Conservation (phyloP, 2,888 invertebrate species). For the Synanthedon myopaeformis region DNA sequence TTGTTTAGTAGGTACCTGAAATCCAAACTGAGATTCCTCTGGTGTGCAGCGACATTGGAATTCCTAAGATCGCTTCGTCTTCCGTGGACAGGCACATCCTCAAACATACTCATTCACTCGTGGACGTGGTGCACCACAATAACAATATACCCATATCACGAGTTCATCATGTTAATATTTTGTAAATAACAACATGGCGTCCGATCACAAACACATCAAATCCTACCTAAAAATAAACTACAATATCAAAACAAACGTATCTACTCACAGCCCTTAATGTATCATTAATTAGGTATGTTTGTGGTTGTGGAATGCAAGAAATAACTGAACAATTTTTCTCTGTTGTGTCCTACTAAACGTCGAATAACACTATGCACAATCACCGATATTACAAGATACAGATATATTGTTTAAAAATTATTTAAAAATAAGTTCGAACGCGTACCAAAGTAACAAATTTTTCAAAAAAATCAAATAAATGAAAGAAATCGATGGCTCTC, state of each 20-base stretch:
- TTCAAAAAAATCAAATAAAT: constrained; percentile 21
- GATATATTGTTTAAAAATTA: constrained; percentile 5
- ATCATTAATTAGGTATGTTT: constrained; percentile 11
- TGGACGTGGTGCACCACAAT: constrained; percentile 10
- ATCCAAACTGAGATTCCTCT: constrained; percentile 89
- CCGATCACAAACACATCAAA: constrained; percentile 1
- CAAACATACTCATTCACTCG: constrained; percentile 63
- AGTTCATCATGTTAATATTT: constrained; percentile 40
- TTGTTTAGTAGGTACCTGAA: constrained; percentile 73
- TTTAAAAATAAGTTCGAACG: constrained; percentile 8
- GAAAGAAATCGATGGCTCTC: constrained; percentile 46
- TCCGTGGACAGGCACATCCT: constrained; percentile 67
- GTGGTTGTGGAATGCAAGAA: constrained; percentile 7
- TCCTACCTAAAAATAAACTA: background rate
- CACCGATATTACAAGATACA: constrained; percentile 7
- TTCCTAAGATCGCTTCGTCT: constrained; percentile 49
- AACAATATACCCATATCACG: constrained; percentile 47
- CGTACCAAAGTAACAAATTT: constrained; percentile 33
- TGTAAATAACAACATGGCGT: constrained; percentile 68
- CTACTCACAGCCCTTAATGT: constrained; percentile 18
- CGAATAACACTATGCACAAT: constrained; percentile 4
- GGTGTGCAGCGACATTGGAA: constrained; percentile 71
- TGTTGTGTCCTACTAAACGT: constrained; percentile 5
- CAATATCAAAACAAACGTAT: constrained; percentile 7
- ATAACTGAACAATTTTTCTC: constrained; percentile 4